Conservation (phyloP, 1,140 invertebrate genomes). For the Trachymyrmex septentrionalis region DNA sequence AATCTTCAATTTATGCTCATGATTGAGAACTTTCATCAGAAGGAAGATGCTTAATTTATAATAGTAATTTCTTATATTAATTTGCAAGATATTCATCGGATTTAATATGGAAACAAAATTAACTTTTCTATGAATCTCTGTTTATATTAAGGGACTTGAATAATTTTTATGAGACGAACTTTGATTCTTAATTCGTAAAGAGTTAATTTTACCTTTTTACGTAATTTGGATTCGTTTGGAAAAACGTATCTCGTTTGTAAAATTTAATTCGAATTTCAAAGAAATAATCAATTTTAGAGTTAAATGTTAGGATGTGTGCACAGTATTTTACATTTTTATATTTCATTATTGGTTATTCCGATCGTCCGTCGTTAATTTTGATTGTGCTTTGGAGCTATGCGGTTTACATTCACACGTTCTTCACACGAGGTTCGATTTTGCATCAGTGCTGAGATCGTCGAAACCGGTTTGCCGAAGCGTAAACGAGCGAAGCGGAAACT, state of each 20-base stretch:
- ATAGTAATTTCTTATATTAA: constrained; percentile 13
- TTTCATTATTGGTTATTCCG: not conserved
- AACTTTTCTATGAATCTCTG: not conserved
- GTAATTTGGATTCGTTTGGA: not conserved
- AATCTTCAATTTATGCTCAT: not conserved
- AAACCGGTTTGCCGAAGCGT: constrained; percentile 50
- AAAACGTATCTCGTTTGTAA: not conserved
- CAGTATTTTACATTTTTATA: not conserved
- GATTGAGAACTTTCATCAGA: not conserved
- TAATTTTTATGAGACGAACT: not conserved
- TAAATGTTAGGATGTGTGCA: not conserved
- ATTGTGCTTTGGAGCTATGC: not conserved
- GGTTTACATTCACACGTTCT: not conserved
- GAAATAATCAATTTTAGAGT: not conserved
- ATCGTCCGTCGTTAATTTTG: not conserved
- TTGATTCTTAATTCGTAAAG: not conserved
- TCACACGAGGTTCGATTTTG: constrained; percentile 41
- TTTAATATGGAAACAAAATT: not conserved
- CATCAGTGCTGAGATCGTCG: constrained; percentile 35
- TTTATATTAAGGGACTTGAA: not conserved
- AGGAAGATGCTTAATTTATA: not conserved
- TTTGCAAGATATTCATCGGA: not conserved
- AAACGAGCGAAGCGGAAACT: constrained; percentile 29
- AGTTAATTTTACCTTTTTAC: not conserved
- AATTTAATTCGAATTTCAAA: not conserved